Evolutionary conservation across 2,797 vertebrate species (phyloP).

Genomic region (Psittacula echo): DNA sequence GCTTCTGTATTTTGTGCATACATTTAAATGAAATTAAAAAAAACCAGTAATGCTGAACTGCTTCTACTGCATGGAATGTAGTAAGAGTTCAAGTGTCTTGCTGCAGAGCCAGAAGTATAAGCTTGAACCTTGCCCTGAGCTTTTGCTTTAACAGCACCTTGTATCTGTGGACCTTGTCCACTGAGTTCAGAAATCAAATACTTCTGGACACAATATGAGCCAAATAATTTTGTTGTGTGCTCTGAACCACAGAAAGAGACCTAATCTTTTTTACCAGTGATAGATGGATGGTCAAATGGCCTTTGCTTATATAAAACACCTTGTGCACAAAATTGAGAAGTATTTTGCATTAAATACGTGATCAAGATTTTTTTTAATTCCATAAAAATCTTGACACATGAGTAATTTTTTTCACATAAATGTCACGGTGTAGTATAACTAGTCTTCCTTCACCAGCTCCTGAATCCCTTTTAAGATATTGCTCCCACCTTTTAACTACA

Average conservation of each 20-base stretch:
- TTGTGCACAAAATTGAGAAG: background rate
- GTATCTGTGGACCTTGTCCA: background rate
- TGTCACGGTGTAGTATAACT: background rate
- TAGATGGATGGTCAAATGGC: background rate
- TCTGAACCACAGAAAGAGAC: background rate
- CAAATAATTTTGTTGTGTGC: background rate
- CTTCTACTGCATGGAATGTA: background rate
- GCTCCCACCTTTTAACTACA: conserved; percentile 24
- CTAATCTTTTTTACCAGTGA: background rate
- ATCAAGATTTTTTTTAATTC: background rate
- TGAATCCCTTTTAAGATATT: background rate
- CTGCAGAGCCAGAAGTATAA: rapidly evolving
- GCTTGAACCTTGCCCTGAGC: background rate
- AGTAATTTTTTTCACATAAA: background rate
- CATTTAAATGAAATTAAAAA: background rate
- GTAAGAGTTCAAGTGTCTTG: background rate
- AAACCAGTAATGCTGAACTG: background rate
- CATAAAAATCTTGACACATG: background rate
- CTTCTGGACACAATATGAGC: background rate
- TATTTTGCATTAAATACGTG: background rate
- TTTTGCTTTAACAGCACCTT: background rate
- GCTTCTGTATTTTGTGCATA: background rate
- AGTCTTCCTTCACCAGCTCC: background rate
- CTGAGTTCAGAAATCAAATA: background rate
- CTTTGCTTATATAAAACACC: background rate